Conservation (phyloP, 2,888 invertebrate genomes). For the Cosmia pyralina region DNA sequence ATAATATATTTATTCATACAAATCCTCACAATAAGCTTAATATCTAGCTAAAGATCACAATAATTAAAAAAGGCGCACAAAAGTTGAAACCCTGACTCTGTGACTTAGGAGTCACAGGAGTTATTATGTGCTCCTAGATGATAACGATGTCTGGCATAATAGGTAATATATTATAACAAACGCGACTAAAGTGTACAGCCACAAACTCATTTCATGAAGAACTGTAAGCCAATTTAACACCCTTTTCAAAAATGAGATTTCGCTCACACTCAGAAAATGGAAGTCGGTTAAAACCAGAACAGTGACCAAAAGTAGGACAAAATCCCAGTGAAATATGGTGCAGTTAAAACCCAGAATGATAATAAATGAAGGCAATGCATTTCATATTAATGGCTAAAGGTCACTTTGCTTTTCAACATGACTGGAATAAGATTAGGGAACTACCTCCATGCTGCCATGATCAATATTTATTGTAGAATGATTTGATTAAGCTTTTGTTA, state of each 20-base stretch:
- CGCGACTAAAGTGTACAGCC: neutral
- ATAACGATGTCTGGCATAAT: neutral
- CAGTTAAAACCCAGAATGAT: conserved; percentile 45
- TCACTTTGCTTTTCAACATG: conserved; percentile 52
- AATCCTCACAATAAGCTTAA: too few relatives aligned
- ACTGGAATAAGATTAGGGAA: conserved; percentile 27
- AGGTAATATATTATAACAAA: neutral
- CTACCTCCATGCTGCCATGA: neutral
- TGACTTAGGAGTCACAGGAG: too few relatives aligned
- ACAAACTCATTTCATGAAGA: conserved; percentile 24
- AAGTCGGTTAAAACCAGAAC: conserved; percentile 36
- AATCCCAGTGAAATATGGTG: conserved; percentile 57
- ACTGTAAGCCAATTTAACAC: conserved; percentile 11
- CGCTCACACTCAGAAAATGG: conserved; percentile 24
- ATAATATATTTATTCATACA: too few relatives aligned
- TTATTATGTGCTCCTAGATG: neutral
- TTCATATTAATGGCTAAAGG: conserved; percentile 57
- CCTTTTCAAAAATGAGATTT: conserved; percentile 34
- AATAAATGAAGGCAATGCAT: conserved; percentile 59
- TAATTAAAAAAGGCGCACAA: too few relatives aligned
- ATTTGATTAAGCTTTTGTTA: too few relatives aligned
- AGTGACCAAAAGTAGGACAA: conserved; percentile 42
- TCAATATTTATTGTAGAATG: too few relatives aligned
- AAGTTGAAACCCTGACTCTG: too few relatives aligned
- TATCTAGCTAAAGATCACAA: too few relatives aligned